Evolutionary conservation across 2,888 invertebrate genomes (phyloP).

Genomic region (Eristalinus aeneus): DNA sequence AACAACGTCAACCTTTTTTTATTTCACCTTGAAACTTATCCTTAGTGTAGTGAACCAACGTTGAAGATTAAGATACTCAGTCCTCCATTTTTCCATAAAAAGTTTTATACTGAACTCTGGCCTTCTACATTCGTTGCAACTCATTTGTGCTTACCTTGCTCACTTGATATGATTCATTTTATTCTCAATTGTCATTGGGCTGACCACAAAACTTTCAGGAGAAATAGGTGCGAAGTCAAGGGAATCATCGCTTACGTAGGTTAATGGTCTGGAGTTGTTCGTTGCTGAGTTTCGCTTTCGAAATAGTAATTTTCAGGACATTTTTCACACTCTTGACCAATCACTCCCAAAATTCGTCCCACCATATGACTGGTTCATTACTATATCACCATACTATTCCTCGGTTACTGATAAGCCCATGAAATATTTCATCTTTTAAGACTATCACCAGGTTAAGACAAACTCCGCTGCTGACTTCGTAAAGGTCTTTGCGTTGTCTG

Average conservation of each 20-base stretch:
- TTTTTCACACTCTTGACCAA: constrained; percentile 8
- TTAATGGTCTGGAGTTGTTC: constrained; percentile 6
- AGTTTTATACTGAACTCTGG: constrained; percentile 2
- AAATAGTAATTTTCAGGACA: not conserved
- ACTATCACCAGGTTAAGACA: not conserved
- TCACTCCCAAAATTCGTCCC: constrained; percentile 8
- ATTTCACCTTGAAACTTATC: too few species aligned
- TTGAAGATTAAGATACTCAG: not conserved
- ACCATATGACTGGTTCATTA: not conserved
- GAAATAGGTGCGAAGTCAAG: not conserved
- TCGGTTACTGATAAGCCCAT: not conserved
- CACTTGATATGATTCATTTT: not conserved
- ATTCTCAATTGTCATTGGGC: not conserved
- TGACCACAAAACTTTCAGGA: not conserved
- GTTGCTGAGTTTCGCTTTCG: not conserved
- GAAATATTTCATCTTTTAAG: not conserved
- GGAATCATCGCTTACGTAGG: constrained; percentile 4
- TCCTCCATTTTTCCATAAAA: constrained; percentile 10
- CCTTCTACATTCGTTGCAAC: not conserved
- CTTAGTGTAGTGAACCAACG: not conserved
- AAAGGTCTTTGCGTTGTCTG: constrained; percentile 43
- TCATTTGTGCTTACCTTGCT: not conserved
- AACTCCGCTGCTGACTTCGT: constrained; percentile 19
- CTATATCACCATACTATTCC: constrained; percentile 2
- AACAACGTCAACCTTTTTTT: too few species aligned